Evolutionary conservation across 1,140 invertebrate species (phyloP).

Genomic region (Proctacanthus coquilletti): DNA sequence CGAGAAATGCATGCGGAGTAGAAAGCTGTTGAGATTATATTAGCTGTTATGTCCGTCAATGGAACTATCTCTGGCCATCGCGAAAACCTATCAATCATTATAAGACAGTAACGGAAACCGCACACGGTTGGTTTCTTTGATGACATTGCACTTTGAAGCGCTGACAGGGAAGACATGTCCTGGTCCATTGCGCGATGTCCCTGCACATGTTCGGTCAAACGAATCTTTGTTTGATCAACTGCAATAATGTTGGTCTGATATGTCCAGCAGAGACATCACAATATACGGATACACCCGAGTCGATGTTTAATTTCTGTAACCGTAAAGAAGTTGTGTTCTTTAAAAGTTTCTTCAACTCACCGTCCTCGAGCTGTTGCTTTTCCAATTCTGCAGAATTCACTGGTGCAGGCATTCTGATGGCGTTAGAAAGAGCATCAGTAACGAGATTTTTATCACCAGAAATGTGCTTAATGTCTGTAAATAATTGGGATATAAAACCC

Average conservation of each 20-base stretch:
- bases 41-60: too few species aligned
- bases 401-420: slow-evolving; percentile 4
- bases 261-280: slow-evolving; percentile 8
- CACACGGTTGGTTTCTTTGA: slow-evolving; percentile 5
- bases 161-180: slow-evolving; percentile 12
- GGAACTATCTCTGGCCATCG: slow-evolving; percentile 26
- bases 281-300: slow-evolving; percentile 1
- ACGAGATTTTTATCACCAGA: slow-evolving; percentile 15
- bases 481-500: slow-evolving; percentile 14
- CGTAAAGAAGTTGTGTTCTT: slow-evolving; percentile 11
- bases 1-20: background rate
- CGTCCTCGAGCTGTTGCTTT: slow-evolving; percentile 10
- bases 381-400: slow-evolving; percentile 9
- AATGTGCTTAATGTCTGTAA: slow-evolving; percentile 16
- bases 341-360: slow-evolving; percentile 11
- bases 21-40: too few species aligned
- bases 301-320: slow-evolving; percentile 4
- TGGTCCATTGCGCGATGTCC: slow-evolving; percentile 10
- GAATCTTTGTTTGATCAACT: slow-evolving; percentile 9
- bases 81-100: slow-evolving; percentile 23
- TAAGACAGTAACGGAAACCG: slow-evolving; percentile 22
- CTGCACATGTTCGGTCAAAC: slow-evolving; percentile 14
- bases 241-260: slow-evolving; percentile 14
- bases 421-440: slow-evolving; percentile 14
- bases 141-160: slow-evolving; percentile 8